Evolutionary conservation across 2,113 vertebrate genomes (phyloP).

Genomic region (Atractosteus spatula): DNA sequence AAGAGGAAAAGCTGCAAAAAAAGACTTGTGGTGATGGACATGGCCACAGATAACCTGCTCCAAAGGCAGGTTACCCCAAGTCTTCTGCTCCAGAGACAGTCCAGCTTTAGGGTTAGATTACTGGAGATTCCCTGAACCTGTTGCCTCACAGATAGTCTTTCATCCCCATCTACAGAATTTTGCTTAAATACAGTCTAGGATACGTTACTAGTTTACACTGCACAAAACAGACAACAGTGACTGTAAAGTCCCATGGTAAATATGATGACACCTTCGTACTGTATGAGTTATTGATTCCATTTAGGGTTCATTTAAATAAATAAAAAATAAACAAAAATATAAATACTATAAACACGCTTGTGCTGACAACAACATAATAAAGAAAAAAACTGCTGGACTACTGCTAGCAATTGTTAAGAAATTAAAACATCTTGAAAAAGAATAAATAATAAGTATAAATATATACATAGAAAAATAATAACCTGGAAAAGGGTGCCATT

Average conservation of each 20-base stretch:
- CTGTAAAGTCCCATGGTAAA: slow-evolving; percentile 14
- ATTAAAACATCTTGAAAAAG: slow-evolving; percentile 12
- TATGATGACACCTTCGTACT: slow-evolving; percentile 15
- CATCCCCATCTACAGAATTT: no score
- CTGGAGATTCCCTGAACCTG: no score
- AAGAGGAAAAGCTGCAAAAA: no score
- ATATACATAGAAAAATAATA: background rate
- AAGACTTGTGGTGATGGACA: no score
- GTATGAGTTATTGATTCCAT: slow-evolving; percentile 20
- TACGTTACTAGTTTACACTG: slow-evolving; percentile 17
- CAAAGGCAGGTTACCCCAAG: no score
- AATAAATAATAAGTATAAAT: background rate
- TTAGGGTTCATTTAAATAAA: slow-evolving; percentile 17
- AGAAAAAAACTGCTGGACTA: slow-evolving; percentile 31
- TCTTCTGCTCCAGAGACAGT: no score
- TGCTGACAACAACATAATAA: slow-evolving; percentile 2
- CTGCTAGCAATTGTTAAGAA: no score
- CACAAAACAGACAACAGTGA: slow-evolving; percentile 36
- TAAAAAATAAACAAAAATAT: slow-evolving; percentile 21
- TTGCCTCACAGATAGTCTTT: no score
- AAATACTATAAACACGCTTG: slow-evolving; percentile 16
- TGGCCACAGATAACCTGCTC: no score
- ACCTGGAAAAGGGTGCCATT: background rate
- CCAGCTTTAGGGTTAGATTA: no score
- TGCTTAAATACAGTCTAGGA: background rate